Conservation (phyloP, 2,113 vertebrate species). For the Potamarius usumacintae region DNA sequence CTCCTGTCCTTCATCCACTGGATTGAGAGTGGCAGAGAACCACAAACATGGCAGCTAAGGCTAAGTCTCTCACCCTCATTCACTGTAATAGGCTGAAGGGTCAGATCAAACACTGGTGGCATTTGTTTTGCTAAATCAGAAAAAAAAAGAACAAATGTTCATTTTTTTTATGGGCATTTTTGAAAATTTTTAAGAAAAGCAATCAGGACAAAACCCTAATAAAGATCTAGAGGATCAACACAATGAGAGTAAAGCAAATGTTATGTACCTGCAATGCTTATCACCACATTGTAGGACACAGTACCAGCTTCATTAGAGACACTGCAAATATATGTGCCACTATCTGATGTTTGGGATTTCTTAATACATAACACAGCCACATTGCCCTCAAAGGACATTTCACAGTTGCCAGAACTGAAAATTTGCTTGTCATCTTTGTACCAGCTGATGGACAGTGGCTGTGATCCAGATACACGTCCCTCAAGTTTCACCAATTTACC, state of each 20-base stretch:
- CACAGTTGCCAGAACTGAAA: constrained; percentile 73
- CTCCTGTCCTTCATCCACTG: constrained; percentile 90
- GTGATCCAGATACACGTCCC: constrained; percentile 84
- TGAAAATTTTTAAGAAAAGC: background rate
- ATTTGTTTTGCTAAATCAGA: constrained; percentile 76
- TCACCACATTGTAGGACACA: constrained; percentile 78
- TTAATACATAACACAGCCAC: constrained; percentile 75
- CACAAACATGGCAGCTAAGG: constrained; percentile 83
- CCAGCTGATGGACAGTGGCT: constrained; percentile 86
- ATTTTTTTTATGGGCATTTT: background rate
- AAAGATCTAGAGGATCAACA: background rate
- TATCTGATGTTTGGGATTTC: constrained; percentile 69
- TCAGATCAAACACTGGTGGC: constrained; percentile 83
- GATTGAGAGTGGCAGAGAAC: constrained; percentile 82
- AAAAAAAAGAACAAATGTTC: constrained; percentile 5
- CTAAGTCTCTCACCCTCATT: constrained; percentile 81
- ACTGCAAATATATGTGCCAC: constrained; percentile 83
- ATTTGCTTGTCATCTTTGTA: constrained; percentile 85
- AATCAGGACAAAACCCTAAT: background rate
- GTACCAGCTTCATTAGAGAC: constrained; percentile 88
- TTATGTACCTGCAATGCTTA: constrained; percentile 82
- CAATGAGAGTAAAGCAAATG: constrained; percentile 6
- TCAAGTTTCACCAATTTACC: constrained; percentile 87
- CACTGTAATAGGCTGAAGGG: constrained; percentile 75
- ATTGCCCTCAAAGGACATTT: constrained; percentile 85